Evolutionary conservation across 1,140 invertebrate genomes (phyloP).

Genomic region (Aphidius ervi): DNA sequence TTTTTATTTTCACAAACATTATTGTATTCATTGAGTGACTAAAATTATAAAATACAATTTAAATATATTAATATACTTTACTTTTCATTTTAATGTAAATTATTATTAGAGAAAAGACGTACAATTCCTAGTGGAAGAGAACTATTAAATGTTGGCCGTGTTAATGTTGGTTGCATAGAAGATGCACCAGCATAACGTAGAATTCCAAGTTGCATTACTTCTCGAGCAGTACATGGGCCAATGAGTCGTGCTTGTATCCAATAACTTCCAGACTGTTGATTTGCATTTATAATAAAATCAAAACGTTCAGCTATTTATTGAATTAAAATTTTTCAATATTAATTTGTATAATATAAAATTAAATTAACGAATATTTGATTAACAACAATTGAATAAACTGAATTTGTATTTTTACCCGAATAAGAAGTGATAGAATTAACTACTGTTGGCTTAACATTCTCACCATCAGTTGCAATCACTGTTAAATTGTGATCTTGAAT

Average conservation of each 20-base stretch:
- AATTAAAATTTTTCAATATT: conserved; percentile 20
- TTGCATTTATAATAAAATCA: conserved; percentile 51
- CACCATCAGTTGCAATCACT: conserved; percentile 54
- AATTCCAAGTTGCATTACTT: conserved; percentile 49
- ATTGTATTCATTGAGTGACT: conserved; percentile 16
- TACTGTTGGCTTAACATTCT: conserved; percentile 5
- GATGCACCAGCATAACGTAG: conserved; percentile 39
- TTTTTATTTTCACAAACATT: conserved; percentile 4
- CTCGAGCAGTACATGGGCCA: conserved; percentile 43
- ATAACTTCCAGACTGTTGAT: conserved; percentile 42
- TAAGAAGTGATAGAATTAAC: conserved; percentile 19
- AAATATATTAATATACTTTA: no score
- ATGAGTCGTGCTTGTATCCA: conserved; percentile 50
- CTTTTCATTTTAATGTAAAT: no score
- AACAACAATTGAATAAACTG: no score
- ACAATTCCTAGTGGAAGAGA: conserved; percentile 12
- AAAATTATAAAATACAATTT: no score
- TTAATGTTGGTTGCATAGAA: neutral
- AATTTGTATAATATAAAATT: no score
- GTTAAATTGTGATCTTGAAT: conserved; percentile 54
- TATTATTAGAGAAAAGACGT: no score
- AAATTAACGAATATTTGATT: no score
- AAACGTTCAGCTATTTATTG: conserved; percentile 51
- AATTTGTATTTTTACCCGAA: conserved; percentile 13
- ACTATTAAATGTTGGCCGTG: neutral